These are phyloP conservation scores for Macrophya annulata DNA, from an alignment of 2,888 invertebrate genomes.

Conservation along the genomic window DNA sequence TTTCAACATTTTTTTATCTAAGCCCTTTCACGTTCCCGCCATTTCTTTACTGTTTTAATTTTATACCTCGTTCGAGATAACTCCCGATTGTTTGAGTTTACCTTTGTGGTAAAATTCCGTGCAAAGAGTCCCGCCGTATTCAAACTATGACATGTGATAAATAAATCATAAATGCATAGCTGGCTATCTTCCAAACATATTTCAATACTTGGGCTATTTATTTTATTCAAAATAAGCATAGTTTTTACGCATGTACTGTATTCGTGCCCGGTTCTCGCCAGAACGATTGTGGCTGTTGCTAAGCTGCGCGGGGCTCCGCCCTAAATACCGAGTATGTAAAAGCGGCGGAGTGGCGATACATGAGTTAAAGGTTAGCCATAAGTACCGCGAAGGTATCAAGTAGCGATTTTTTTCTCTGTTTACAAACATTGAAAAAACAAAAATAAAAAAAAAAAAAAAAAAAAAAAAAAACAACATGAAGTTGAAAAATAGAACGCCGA, in stretches of 20 bases:
- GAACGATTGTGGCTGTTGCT: constrained; percentile 58
- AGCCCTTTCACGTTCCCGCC: constrained; percentile 59
- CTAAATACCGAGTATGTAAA: constrained; percentile 61
- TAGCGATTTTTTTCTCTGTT: constrained; percentile 6
- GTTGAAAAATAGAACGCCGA: constrained; percentile 51
- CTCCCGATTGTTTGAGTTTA: constrained; percentile 23
- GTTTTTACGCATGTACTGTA: constrained; percentile 49
- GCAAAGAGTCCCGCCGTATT: neutral
- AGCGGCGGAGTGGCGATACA: neutral
- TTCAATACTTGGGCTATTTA: neutral
- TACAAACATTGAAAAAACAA: neutral
- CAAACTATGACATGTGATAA: neutral
- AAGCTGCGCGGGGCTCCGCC: constrained; percentile 67
- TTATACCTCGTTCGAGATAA: constrained; percentile 9
- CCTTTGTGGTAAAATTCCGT: constrained; percentile 3
- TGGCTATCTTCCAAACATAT: neutral
- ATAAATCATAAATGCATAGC: neutral
- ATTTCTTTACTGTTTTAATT: constrained; percentile 48
- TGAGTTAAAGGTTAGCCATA: neutral
- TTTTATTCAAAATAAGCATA: constrained; percentile 4
- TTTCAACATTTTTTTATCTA: neutral
- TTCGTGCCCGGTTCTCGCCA: constrained; percentile 54
- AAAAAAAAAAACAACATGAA: neutral
- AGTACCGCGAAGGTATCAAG: neutral
- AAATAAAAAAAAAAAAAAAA: neutral